These are phyloP conservation scores for Cariama cristata DNA, from an alignment of 2,113 vertebrate species.

Conservation along the genomic window DNA sequence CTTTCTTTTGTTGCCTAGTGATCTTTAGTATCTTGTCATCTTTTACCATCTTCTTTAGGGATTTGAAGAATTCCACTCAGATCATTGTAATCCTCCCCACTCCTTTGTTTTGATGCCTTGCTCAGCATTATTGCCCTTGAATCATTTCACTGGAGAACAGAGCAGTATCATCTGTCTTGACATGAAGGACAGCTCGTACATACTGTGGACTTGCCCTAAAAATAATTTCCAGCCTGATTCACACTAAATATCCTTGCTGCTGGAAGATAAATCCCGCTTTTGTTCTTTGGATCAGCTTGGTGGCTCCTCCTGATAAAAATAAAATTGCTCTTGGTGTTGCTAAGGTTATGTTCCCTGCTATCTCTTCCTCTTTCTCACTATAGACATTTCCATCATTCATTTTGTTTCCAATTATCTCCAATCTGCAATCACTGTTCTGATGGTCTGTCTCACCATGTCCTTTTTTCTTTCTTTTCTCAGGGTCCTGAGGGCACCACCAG, in stretches of 20 bases:
- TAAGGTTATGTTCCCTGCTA: not conserved
- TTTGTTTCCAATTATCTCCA: not conserved
- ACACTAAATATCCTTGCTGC: not conserved
- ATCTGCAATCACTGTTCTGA: not conserved
- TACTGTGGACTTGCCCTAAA: not conserved
- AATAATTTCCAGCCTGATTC: not conserved
- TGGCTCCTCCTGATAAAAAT: not conserved
- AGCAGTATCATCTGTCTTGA: not conserved
- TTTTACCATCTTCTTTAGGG: not conserved
- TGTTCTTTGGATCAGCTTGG: not conserved
- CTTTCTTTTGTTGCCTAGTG: not conserved
- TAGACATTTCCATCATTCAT: not conserved
- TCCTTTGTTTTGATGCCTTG: not conserved
- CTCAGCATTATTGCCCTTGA: not conserved
- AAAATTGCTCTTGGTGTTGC: not conserved
- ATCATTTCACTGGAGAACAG: not conserved
- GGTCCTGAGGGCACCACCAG: not conserved
- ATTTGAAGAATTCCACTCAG: not conserved
- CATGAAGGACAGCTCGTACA: not conserved
- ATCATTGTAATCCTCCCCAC: not conserved
- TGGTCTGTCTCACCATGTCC: not conserved
- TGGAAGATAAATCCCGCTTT: slow-evolving; percentile 9
- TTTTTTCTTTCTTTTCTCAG: not conserved
- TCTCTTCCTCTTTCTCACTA: not conserved
- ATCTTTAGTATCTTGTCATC: not conserved